Conservation (phyloP, 2,113 vertebrate genomes). For the Neogale vison region DNA sequence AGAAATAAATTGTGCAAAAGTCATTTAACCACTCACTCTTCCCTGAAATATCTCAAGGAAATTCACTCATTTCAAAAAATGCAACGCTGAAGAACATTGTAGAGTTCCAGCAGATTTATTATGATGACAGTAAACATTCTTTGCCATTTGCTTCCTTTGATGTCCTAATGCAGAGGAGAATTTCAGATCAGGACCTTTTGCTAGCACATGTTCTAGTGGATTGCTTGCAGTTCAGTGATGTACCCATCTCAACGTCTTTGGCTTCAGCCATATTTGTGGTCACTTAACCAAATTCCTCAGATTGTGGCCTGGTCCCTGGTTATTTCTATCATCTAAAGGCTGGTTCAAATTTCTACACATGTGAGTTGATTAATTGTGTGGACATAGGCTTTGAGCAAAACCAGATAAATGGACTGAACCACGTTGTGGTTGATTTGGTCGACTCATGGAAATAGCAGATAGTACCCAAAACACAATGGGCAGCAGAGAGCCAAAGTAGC, state of each 20-base stretch:
- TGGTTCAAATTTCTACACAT: not conserved
- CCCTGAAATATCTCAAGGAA: slow-evolving; percentile 1
- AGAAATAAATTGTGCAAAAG: not conserved
- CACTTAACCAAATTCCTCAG: not conserved
- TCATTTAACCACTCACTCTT: not conserved
- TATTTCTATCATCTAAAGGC: not conserved
- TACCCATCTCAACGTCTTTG: not conserved
- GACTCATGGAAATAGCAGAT: not conserved
- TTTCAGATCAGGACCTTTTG: not conserved
- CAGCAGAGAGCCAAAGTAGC: not conserved
- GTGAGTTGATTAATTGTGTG: not conserved
- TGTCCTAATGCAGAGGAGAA: not conserved
- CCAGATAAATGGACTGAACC: not conserved
- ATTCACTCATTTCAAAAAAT: slow-evolving; percentile 7
- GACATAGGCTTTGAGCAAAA: not conserved
- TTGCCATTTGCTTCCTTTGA: slow-evolving; percentile 23
- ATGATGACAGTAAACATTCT: not conserved
- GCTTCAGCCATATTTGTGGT: not conserved
- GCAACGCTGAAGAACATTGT: not conserved
- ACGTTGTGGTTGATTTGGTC: not conserved
- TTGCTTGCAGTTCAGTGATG: not conserved
- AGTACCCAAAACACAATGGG: not conserved
- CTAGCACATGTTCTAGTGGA: not conserved
- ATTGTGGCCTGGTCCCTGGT: not conserved
- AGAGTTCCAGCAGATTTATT: not conserved